These are phyloP conservation scores for Andrena fulva DNA, from an alignment of 2,888 invertebrate genomes.

Conservation along the genomic window DNA sequence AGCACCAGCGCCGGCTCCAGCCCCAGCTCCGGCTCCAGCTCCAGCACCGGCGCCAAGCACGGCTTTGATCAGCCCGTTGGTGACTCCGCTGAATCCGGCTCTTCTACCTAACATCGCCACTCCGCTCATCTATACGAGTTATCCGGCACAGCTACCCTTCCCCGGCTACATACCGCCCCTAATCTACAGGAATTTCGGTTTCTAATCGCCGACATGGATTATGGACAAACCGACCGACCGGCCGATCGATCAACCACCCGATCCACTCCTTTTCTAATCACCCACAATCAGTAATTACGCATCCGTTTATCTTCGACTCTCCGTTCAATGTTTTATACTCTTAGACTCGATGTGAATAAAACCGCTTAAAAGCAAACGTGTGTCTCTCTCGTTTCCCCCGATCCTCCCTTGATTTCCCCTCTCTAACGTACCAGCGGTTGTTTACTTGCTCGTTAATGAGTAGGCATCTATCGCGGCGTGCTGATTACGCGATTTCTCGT, in stretches of 20 bases:
- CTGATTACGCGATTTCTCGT: slow-evolving; percentile 54
- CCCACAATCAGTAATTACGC: slow-evolving; percentile 30
- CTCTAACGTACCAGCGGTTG: neutral
- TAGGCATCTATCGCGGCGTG: slow-evolving; percentile 18
- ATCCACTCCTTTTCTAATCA: slow-evolving; percentile 23
- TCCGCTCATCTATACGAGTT: slow-evolving; percentile 77
- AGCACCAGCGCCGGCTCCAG: slow-evolving; percentile 75
- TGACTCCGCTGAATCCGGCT: slow-evolving; percentile 80
- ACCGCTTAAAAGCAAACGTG: slow-evolving; percentile 56
- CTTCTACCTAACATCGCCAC: slow-evolving; percentile 80
- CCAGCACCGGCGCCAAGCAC: slow-evolving; percentile 75
- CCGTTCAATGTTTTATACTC: slow-evolving; percentile 32
- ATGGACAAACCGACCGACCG: neutral
- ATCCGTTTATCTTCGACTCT: slow-evolving; percentile 22
- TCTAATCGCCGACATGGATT: slow-evolving; percentile 8
- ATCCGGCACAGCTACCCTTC: slow-evolving; percentile 72
- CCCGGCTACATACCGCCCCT: slow-evolving; percentile 64
- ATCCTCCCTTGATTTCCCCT: neutral
- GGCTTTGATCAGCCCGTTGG: slow-evolving; percentile 78
- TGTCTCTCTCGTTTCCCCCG: no score
- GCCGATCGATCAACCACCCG: slow-evolving; percentile 10
- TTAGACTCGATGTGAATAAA: slow-evolving; percentile 61
- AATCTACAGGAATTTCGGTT: slow-evolving; percentile 54
- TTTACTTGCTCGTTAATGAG: slow-evolving; percentile 41
- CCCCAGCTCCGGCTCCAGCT: slow-evolving; percentile 79